phyloP scores from a whole-genome alignment of 2,797 vertebrate species.

The Coregonus ussuriensis region DNA sequence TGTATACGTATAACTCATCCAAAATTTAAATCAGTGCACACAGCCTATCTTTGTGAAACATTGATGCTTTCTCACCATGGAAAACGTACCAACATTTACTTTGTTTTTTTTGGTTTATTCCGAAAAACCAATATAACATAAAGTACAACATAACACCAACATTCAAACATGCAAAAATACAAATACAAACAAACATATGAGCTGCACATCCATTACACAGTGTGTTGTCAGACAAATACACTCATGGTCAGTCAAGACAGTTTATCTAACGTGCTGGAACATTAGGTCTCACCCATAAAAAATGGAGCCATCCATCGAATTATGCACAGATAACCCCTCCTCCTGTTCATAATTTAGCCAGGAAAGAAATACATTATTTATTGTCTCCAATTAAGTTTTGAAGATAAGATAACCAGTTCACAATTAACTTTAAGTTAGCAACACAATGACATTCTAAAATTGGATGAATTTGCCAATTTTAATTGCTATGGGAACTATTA shows the following conservation, averaged over 20 bases:
- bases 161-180: not conserved
- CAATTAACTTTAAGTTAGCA: slow-evolving; percentile 70
- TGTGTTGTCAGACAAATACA: not conserved
- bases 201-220: not conserved
- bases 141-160: too few relatives aligned
- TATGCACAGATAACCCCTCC: slow-evolving; percentile 64
- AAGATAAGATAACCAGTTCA: slow-evolving; percentile 74
- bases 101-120: not conserved
- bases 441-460: slow-evolving; percentile 67
- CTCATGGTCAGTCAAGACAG: not conserved
- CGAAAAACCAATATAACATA: not conserved
- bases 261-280: not conserved
- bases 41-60: not conserved
- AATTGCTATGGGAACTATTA: slow-evolving; percentile 55
- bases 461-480: slow-evolving; percentile 72
- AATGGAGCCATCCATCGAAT: slow-evolving; percentile 39
- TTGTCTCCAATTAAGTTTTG: slow-evolving; percentile 72
- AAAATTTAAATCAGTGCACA: not conserved
- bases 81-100: not conserved
- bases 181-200: not conserved
- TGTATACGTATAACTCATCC: not conserved
- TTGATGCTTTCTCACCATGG: not conserved
- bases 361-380: slow-evolving; percentile 65
- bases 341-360: slow-evolving; percentile 57
- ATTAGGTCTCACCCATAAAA: slow-evolving; percentile 22